phyloP scores from a whole-genome alignment of 1,140 invertebrate species.

The Frieseomelitta varia region DNA sequence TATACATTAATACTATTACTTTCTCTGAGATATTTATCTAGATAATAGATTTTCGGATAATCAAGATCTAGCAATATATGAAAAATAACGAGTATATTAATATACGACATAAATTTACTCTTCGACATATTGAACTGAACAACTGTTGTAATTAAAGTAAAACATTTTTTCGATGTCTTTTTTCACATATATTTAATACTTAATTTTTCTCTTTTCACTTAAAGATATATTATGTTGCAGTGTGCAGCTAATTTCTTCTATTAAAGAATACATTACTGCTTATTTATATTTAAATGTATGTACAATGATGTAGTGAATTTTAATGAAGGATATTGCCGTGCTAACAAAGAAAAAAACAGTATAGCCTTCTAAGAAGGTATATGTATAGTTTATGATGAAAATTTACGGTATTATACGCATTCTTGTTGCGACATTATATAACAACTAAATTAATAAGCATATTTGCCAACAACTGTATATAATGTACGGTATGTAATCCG shows the following conservation, averaged over 20 bases:
- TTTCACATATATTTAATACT: background rate
- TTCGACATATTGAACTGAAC: background rate
- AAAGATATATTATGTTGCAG: background rate
- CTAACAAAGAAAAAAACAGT: slow-evolving; percentile 10
- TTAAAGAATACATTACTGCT: slow-evolving; percentile 4
- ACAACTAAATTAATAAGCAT: background rate
- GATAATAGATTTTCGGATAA: too few species aligned
- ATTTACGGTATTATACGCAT: slow-evolving; percentile 7
- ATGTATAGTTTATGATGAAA: background rate
- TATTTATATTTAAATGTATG: slow-evolving; percentile 34
- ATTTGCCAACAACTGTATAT: background rate
- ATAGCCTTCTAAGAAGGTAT: background rate
- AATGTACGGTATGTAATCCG: background rate
- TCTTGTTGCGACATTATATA: background rate
- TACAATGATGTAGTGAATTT: slow-evolving; percentile 25
- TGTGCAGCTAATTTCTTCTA: slow-evolving; percentile 4
- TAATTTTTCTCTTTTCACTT: slow-evolving; percentile 9
- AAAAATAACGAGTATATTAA: background rate
- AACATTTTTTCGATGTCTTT: slow-evolving; percentile 6
- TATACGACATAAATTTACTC: background rate
- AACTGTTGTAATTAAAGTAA: background rate
- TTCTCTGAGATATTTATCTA: too few species aligned
- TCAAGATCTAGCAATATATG: background rate
- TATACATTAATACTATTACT: too few species aligned
- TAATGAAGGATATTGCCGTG: background rate